phyloP scores from a whole-genome alignment of 2,797 vertebrate genomes.

The Diplodus puntazzo region DNA sequence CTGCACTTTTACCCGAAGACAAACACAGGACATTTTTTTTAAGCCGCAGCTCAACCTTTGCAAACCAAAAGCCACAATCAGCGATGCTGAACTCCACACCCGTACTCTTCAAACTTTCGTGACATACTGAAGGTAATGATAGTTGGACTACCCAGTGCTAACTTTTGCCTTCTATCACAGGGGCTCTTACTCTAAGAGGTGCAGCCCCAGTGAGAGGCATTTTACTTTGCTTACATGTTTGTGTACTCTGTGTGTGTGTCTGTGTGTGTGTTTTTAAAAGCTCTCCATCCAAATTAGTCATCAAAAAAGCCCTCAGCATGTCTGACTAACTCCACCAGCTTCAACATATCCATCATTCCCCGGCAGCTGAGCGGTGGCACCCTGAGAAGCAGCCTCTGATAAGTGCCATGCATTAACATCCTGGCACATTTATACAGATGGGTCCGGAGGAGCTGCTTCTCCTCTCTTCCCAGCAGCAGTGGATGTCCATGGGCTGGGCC shows the following conservation, averaged over 20 bases:
- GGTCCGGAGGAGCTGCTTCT: slow-evolving; percentile 55
- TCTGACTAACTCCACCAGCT: slow-evolving; percentile 23
- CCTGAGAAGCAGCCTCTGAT: slow-evolving; percentile 45
- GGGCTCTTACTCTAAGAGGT: slow-evolving; percentile 34
- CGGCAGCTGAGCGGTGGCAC: slow-evolving; percentile 41
- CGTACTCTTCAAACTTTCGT: neutral
- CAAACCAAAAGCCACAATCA: slow-evolving; percentile 3
- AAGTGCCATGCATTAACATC: slow-evolving; percentile 62
- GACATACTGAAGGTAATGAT: neutral
- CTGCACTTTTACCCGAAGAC: too few species aligned
- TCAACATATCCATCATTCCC: slow-evolving; percentile 45
- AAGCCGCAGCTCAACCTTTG: neutral
- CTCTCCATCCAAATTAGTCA: slow-evolving; percentile 34
- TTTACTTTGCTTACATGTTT: slow-evolving; percentile 21
- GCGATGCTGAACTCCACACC: neutral
- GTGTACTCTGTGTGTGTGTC: neutral
- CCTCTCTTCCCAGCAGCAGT: slow-evolving; percentile 55
- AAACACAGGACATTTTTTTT: too few species aligned
- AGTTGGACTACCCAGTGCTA: neutral
- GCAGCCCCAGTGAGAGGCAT: slow-evolving; percentile 28
- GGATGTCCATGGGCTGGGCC: slow-evolving; percentile 49
- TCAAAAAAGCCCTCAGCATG: slow-evolving; percentile 41
- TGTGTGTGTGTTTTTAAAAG: neutral
- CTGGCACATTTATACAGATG: slow-evolving; percentile 58
- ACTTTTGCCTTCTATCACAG: slow-evolving; percentile 22